Base-by-base conservation (phyloP, 2,888 invertebrate species). In the Notocelia uddmanniana region DNA sequence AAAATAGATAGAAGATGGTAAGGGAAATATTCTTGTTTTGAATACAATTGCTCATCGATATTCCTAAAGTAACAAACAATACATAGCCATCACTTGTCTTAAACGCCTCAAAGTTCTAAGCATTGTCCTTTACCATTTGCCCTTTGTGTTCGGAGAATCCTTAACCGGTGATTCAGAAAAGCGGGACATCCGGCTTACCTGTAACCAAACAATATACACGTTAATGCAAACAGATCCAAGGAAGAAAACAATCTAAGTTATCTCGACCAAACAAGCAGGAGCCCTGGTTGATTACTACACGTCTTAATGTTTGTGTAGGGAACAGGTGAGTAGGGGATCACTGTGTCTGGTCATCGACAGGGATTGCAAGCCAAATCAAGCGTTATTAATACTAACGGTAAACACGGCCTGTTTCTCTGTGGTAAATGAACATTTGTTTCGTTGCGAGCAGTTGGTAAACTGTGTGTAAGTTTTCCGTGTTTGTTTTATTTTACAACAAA, bases 181-280 rank as follows among this genome's bases (percentile, higher is more conserved):
- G 34, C 50, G 58, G 52, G 54, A 59, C 34, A 77, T 83, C 83
- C 82, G 77, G 78, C 81, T 79, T 90, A 90, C 91, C 90, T 90
- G 90, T 72, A 90, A 90, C 88, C 86, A 88, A 84, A 87, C 82
- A 86, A 86, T 82, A 82, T 67, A 78, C 75, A 81, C 78, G 79
- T 88, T 80, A 87, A 85, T 83, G 84, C 80, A 82, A 83, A 85
- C 78, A 81, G 77, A 80, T 81, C 79, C 74, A 76, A 75, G 77
- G 76, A 80, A 76, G 79, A 76, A 80, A 83, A 83, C 79, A 82
- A 81, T 74, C 77, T 70, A 78, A 74, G 59, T 74, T 74, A 72
- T 66, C 68, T 74, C 69, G 73, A 70, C 79, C 80, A 82, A 48
- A 31, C 18, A 74, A 78, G 74, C 58, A 18, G 71, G 81, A 79